A percentile compares a stretch with the other conserved stretches of the same genome.
Conservation (phyloP, 2,113 vertebrate genomes). For the Dromiciops gliroides region DNA sequence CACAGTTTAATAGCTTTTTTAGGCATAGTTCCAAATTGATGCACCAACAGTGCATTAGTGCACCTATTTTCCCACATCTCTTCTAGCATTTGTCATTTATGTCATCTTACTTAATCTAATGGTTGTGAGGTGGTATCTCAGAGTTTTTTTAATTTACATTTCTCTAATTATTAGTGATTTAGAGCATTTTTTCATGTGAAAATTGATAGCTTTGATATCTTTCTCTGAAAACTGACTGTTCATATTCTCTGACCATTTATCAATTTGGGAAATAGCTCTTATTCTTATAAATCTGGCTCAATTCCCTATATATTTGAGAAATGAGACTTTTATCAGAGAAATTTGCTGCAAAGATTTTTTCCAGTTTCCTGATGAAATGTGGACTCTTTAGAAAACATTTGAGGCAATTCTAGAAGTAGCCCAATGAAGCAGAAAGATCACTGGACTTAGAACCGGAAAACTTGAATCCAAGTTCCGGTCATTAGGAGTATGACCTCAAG, state of each 20-base stretch:
- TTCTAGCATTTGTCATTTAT: neutral
- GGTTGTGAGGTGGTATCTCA: neutral
- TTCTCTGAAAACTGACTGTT: neutral
- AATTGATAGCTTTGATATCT: neutral
- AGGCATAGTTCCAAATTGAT: neutral
- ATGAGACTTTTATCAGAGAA: neutral
- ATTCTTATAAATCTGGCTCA: neutral
- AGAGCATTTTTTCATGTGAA: too few species aligned
- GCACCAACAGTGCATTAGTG: neutral
- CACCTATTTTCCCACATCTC: neutral
- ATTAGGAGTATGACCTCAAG: neutral
- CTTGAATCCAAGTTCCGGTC: neutral
- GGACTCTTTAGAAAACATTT: neutral
- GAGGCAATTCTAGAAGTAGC: neutral
- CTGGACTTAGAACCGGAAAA: neutral
- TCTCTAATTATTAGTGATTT: neutral
- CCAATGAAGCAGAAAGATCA: neutral
- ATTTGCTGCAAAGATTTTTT: neutral
- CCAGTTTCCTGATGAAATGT: neutral
- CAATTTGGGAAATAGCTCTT: neutral
- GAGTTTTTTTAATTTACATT: neutral
- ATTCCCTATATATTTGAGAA: neutral
- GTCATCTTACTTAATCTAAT: neutral
- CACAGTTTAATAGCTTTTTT: neutral
- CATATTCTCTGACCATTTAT: neutral